Conservation (phyloP, 2,797 vertebrate genomes). For the Tadarida brasiliensis region DNA sequence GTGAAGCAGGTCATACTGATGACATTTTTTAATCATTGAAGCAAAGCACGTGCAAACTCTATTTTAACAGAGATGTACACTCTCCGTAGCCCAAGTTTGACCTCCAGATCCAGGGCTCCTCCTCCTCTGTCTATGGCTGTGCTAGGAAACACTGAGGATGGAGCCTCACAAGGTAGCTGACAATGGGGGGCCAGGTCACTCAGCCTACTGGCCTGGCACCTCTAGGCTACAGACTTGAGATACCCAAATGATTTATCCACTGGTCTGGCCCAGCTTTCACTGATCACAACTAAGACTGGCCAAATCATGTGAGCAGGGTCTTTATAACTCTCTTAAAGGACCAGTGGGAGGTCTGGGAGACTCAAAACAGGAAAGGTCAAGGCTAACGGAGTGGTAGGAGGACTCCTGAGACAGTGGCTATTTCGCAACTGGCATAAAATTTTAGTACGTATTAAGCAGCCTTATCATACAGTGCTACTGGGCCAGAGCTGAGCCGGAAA, state of each 20-base stretch:
- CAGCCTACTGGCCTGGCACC: not conserved
- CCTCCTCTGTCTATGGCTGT: not conserved
- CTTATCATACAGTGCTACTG: not conserved
- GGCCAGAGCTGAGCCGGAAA: not conserved
- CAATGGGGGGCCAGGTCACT: not conserved
- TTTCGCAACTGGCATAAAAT: not conserved
- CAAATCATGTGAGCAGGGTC: not conserved
- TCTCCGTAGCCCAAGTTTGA: not conserved
- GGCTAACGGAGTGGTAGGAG: not conserved
- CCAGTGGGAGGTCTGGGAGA: not conserved
- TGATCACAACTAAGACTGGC: not conserved
- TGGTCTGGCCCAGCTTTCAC: not conserved
- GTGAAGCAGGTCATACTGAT: constrained; percentile 9
- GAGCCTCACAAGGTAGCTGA: not conserved
- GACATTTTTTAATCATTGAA: constrained; percentile 51
- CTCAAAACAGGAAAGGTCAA: not conserved
- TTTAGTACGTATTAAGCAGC: not conserved
- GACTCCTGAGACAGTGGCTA: not conserved
- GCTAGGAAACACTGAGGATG: not conserved
- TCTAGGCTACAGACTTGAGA: not conserved
- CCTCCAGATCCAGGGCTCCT: not conserved
- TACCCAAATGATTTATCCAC: not conserved
- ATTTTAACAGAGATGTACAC: not conserved
- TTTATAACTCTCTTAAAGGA: not conserved
- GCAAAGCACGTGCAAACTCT: constrained; percentile 1